These are phyloP conservation scores for Neoascia interrupta DNA, from an alignment of 2,888 invertebrate genomes.

Conservation along the genomic window DNA sequence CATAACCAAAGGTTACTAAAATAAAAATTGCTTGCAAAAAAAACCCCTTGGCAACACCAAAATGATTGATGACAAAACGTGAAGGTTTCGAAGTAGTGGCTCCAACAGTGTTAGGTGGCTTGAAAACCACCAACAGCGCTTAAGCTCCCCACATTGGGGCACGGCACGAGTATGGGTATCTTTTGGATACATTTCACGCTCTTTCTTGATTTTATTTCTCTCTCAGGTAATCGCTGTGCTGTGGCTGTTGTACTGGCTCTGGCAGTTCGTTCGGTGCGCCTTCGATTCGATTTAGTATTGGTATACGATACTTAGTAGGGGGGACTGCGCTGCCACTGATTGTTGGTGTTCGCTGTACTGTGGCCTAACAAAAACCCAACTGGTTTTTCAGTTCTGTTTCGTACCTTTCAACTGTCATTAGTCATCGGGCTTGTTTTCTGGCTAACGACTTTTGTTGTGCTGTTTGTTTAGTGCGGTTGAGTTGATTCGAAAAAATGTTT, in stretches of 20 bases:
- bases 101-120: conserved; percentile 5
- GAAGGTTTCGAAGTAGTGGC: too few relatives aligned
- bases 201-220: conserved; percentile 1
- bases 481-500: not conserved
- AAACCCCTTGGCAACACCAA: too few relatives aligned
- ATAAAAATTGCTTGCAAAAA: too few relatives aligned
- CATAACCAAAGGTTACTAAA: too few relatives aligned
- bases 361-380: conserved; percentile 40
- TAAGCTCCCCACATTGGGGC: too few relatives aligned
- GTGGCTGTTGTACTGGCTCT: not conserved
- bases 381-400: conserved; percentile 57
- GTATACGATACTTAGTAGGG: conserved; percentile 32
- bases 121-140: not conserved
- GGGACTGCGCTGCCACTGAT: conserved; percentile 4
- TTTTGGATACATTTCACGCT: conserved; percentile 24
- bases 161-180: not conserved
- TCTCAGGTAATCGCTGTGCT: not conserved
- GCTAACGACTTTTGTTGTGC: conserved; percentile 19
- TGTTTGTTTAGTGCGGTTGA: conserved; percentile 35
- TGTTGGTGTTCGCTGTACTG: conserved; percentile 10
- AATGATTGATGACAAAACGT: too few relatives aligned
- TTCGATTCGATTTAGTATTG: conserved; percentile 11
- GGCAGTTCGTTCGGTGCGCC: not conserved
- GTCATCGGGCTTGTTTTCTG: conserved; percentile 48
- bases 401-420: conserved; percentile 50